Percentiles rank a stretch among this genome's conserved stretches.
Evolutionary conservation across 2,888 invertebrate genomes (phyloP).

Genomic region (Petrolisthes manimaculis): DNA sequence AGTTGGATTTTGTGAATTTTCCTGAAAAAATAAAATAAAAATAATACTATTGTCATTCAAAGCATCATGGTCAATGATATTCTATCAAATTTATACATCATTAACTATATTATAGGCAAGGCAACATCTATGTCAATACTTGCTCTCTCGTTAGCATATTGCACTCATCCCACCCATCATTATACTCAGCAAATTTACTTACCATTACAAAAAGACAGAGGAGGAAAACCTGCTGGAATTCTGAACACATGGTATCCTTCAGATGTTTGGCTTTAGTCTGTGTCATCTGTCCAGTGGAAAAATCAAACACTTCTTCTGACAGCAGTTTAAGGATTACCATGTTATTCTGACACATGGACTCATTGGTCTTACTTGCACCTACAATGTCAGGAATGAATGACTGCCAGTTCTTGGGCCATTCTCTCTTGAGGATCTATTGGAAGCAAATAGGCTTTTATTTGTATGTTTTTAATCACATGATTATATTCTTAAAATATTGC

Average conservation of each 20-base stretch:
- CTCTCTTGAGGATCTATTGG: slow-evolving; percentile 90
- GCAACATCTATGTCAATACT: background rate
- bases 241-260: slow-evolving; percentile 99
- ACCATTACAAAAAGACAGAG: slow-evolving; percentile 96
- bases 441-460: background rate
- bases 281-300: slow-evolving; percentile 97
- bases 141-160: background rate
- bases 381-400: slow-evolving; percentile 99
- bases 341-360: slow-evolving; percentile 98
- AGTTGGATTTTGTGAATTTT: slow-evolving; percentile 96
- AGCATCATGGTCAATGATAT: background rate
- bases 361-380: slow-evolving; percentile 98
- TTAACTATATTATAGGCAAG: background rate
- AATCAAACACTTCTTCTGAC: slow-evolving; percentile 99
- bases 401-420: slow-evolving; percentile 99
- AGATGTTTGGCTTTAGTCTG: slow-evolving; percentile 99
- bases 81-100: background rate
- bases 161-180: background rate
- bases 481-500: no score
- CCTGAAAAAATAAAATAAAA: slow-evolving; percentile 71
- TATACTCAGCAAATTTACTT: slow-evolving; percentile 66
- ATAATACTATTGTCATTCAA: background rate
- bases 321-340: slow-evolving; percentile 97
- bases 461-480: no score
- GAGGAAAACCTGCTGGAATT: slow-evolving; percentile 98